Evolutionary conservation across 2,113 vertebrate genomes (phyloP).

Genomic region (Oryzias celebensis): DNA sequence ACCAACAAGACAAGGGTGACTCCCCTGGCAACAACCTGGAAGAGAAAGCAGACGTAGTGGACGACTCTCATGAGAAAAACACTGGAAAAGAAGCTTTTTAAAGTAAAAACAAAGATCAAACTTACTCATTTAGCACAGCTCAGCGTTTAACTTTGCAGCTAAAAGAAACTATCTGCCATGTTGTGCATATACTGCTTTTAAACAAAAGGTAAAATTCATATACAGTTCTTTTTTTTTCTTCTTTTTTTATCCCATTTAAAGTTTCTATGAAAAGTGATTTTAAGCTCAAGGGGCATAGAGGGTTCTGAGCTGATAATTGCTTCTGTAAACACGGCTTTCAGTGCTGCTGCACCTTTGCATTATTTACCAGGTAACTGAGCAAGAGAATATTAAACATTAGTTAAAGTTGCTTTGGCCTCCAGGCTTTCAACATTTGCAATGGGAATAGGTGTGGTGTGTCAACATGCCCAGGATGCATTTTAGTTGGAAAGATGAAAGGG

Average conservation of each 20-base stretch:
- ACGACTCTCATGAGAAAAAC: too few species aligned
- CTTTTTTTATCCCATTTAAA: conserved; percentile 12
- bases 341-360: conserved; percentile 51
- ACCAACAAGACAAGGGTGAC: too few species aligned
- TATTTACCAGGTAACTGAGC: conserved; percentile 57
- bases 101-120: too few species aligned
- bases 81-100: too few species aligned
- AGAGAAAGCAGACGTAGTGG: too few species aligned
- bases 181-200: too few species aligned
- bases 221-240: not conserved
- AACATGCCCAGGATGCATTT: conserved; percentile 15
- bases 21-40: too few species aligned
- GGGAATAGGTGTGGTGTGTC: conserved; percentile 43
- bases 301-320: conserved; percentile 57
- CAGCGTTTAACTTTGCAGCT: too few species aligned
- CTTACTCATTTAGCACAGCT: too few species aligned
- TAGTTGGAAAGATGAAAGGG: conserved; percentile 31
- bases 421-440: conserved; percentile 32
- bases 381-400: conserved; percentile 55
- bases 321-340: conserved; percentile 63
- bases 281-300: conserved; percentile 37
- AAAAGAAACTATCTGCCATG: too few species aligned
- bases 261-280: conserved; percentile 21
- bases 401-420: conserved; percentile 41
- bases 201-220: too few species aligned